These are phyloP conservation scores for Micromys minutus DNA, from an alignment of 2,113 vertebrate species.

Conservation along the genomic window DNA sequence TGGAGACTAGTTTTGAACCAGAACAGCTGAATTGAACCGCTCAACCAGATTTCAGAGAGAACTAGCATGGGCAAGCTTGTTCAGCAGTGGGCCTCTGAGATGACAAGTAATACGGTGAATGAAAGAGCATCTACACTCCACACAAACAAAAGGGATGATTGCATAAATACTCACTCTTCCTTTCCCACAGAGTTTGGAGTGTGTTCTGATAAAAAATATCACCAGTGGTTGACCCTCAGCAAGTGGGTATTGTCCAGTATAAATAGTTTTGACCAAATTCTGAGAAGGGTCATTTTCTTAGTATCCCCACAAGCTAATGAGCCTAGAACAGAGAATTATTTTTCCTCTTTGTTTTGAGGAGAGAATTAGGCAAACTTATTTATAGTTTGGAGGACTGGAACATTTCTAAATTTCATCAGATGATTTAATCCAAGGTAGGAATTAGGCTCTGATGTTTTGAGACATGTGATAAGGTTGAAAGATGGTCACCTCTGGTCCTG, in stretches of 20 bases:
- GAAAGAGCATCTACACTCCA: not conserved
- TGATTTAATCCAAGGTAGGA: conserved; percentile 44
- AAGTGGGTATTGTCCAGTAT: not conserved
- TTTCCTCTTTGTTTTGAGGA: not conserved
- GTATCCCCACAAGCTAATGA: not conserved
- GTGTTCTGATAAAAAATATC: not conserved
- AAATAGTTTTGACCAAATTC: not conserved
- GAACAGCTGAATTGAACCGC: too few species aligned
- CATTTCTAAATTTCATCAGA: conserved; percentile 41
- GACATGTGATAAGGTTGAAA: conserved; percentile 53
- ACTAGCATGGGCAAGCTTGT: too few species aligned
- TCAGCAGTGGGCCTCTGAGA: too few species aligned
- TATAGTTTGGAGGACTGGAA: not conserved
- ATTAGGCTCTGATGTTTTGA: conserved; percentile 48
- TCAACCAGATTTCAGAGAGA: too few species aligned
- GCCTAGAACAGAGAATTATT: not conserved
- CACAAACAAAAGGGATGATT: not conserved
- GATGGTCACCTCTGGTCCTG: not conserved
- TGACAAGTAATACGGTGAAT: too few species aligned
- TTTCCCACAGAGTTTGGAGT: not conserved
- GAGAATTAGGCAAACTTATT: not conserved
- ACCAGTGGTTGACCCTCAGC: too few species aligned
- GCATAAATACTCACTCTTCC: not conserved
- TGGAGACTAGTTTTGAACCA: too few species aligned
- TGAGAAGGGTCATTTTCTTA: not conserved